phyloP scores from a whole-genome alignment of 1,140 invertebrate genomes.

The Pseudomyrmex sp. region DNA sequence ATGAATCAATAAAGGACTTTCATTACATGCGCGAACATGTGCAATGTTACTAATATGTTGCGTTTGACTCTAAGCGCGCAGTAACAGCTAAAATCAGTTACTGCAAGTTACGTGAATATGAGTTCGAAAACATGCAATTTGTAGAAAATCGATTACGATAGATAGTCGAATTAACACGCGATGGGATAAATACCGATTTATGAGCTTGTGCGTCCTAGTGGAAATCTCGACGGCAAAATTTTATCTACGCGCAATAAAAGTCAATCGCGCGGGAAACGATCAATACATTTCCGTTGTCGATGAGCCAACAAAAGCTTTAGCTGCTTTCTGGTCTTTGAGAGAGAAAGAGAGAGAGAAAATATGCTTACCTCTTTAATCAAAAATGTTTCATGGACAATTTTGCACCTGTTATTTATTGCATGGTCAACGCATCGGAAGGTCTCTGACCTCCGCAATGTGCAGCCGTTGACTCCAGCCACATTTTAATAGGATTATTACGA shows the following conservation, averaged over 20 bases:
- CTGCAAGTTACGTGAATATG: too few species aligned
- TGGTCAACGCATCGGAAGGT: background rate
- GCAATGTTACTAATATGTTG: too few species aligned
- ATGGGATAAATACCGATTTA: constrained; percentile 48
- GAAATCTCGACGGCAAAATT: constrained; percentile 44
- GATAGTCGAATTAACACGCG: constrained; percentile 50
- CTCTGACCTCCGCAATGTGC: constrained; percentile 2
- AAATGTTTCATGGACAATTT: constrained; percentile 20
- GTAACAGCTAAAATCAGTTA: too few species aligned
- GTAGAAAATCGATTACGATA: constrained; percentile 18
- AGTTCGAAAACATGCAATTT: background rate
- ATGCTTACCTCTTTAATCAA: background rate
- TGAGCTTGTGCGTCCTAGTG: constrained; percentile 27
- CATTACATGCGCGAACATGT: too few species aligned
- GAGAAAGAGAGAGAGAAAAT: background rate
- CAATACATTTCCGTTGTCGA: constrained; percentile 36
- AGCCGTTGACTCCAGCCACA: background rate
- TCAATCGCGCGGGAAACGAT: constrained; percentile 35
- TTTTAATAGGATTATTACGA: constrained; percentile 65
- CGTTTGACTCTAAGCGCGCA: too few species aligned
- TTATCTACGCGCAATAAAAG: constrained; percentile 57
- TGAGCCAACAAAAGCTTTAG: constrained; percentile 41
- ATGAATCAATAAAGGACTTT: too few species aligned
- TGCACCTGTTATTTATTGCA: background rate
- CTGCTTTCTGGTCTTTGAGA: background rate